A percentile compares a stretch with the other conserved stretches of the same genome.
Conservation (phyloP, 2,113 vertebrate species). For the Elaphurus davidianus region DNA sequence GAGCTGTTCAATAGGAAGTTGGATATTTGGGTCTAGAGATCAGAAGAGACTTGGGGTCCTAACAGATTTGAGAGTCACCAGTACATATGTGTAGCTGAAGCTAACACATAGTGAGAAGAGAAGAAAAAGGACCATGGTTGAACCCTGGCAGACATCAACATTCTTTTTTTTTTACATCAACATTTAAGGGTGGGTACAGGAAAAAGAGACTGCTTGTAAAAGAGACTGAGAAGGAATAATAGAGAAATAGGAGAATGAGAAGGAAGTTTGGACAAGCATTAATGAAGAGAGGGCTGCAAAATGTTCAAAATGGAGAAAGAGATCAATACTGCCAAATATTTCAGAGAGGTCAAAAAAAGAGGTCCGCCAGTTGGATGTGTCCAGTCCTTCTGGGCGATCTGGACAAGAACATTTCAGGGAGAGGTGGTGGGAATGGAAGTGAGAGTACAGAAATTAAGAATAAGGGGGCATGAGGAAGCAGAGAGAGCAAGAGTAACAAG, state of each 20-base stretch:
- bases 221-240: neutral
- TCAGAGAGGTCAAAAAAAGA: neutral
- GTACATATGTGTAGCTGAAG: neutral
- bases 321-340: neutral
- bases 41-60: neutral
- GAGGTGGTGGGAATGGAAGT: neutral
- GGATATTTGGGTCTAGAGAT: neutral
- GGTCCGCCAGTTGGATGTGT: neutral
- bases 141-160: neutral
- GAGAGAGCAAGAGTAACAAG: neutral
- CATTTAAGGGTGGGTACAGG: neutral
- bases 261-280: neutral
- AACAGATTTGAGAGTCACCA: neutral
- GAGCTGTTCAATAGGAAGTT: constrained; percentile 1
- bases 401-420: neutral
- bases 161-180: neutral
- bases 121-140: neutral
- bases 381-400: neutral
- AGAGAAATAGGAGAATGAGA: neutral
- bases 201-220: neutral
- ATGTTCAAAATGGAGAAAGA: neutral
- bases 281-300: neutral
- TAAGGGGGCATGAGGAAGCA: neutral
- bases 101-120: neutral
- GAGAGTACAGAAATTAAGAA: neutral